Conservation (phyloP, 2,888 invertebrate genomes). For the Ichneumon xanthorius region DNA sequence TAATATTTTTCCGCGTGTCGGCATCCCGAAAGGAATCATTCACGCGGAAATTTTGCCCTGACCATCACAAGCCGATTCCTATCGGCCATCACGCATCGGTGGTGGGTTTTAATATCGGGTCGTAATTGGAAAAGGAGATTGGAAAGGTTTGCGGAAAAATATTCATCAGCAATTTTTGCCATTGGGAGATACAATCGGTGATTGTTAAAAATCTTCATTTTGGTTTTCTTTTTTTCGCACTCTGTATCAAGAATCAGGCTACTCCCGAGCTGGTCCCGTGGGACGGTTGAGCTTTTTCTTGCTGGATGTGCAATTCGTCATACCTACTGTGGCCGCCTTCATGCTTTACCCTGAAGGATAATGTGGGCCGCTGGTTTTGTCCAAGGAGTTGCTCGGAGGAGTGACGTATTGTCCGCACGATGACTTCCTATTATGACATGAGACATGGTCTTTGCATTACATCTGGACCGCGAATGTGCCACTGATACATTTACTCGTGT, state of each 20-base stretch:
- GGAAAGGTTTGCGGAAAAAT: neutral
- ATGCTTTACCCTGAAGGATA: constrained; percentile 17
- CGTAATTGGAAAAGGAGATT: constrained; percentile 14
- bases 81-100: constrained; percentile 39
- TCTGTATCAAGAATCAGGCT: neutral
- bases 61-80: constrained; percentile 18
- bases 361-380: constrained; percentile 22
- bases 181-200: neutral
- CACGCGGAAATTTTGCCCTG: constrained; percentile 25
- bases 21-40: constrained; percentile 28
- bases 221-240: neutral
- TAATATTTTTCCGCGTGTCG: neutral
- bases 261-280: neutral
- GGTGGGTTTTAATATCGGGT: constrained; percentile 18
- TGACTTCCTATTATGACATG: constrained; percentile 6
- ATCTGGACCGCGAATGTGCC: neutral
- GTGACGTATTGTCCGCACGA: neutral
- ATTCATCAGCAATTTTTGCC: neutral
- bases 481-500: neutral
- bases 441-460: neutral
- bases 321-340: neutral
- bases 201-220: neutral
- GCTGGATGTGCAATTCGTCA: neutral
- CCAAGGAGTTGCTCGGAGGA: neutral
- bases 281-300: neutral